Percentiles rank a stretch among this genome's conserved stretches.
These are phyloP conservation scores for Lordiphosa clarofinis DNA, from an alignment of 1,140 invertebrate genomes.

Conservation along the genomic window DNA sequence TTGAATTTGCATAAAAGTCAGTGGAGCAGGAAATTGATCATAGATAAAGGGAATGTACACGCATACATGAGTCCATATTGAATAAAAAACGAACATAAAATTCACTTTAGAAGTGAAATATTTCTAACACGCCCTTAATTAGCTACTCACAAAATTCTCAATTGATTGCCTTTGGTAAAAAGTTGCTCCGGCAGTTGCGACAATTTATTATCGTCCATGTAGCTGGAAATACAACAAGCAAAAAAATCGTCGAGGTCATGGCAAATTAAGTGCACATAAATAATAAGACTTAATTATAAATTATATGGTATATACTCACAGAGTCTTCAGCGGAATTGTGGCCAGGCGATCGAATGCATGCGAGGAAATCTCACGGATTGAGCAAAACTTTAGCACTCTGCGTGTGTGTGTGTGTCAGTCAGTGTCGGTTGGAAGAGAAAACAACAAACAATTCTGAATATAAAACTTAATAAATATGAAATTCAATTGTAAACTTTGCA, in stretches of 20 bases:
- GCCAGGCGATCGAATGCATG: constrained; percentile 65
- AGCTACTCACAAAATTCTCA: constrained; percentile 77
- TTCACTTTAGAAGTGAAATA: no score
- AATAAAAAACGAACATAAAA: background rate
- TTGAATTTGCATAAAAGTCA: background rate
- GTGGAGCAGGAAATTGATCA: constrained; percentile 9
- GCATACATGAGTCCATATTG: constrained; percentile 2
- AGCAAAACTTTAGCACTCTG: constrained; percentile 72
- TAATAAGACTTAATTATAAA: constrained; percentile 67
- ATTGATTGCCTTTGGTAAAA: constrained; percentile 72
- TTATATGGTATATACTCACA: constrained; percentile 67
- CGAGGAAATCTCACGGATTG: constrained; percentile 57
- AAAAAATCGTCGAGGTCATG: constrained; percentile 4
- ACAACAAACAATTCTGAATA: constrained; percentile 11
- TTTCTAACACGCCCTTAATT: constrained; percentile 6
- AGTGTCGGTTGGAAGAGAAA: background rate
- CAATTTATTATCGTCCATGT: constrained; percentile 80
- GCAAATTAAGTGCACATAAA: constrained; percentile 67
- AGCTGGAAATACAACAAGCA: constrained; percentile 42
- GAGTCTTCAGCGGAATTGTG: constrained; percentile 54
- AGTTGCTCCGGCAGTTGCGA: constrained; percentile 61
- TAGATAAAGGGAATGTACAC: constrained; percentile 10
- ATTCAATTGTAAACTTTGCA: constrained; percentile 49
- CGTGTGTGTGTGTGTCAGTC: background rate
- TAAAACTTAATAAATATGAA: constrained; percentile 46